phyloP scores from a whole-genome alignment of 2,797 vertebrate species.

The Bovichtus diacanthus region DNA sequence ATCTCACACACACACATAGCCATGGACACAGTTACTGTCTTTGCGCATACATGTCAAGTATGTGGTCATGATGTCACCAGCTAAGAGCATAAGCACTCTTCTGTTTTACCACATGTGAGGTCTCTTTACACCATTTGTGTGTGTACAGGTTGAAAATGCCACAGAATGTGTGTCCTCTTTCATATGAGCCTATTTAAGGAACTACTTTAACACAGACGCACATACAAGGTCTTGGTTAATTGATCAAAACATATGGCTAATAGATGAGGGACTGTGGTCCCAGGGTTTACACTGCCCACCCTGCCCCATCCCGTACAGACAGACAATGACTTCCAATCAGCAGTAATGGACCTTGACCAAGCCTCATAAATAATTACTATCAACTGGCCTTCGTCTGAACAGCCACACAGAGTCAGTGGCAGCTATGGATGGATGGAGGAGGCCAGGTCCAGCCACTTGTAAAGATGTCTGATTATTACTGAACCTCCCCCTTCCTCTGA shows the following conservation, averaged over 20 bases:
- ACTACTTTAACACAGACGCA: constrained; percentile 23
- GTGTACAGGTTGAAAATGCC: constrained; percentile 18
- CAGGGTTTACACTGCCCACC: constrained; percentile 56
- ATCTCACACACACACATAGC: background rate
- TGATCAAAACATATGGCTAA: constrained; percentile 68
- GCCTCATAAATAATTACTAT: constrained; percentile 85
- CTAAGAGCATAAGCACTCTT: constrained; percentile 23
- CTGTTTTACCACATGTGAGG: constrained; percentile 43
- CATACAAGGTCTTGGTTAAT: constrained; percentile 62
- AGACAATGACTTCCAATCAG: constrained; percentile 82
- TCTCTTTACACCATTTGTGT: constrained; percentile 3
- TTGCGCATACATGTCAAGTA: constrained; percentile 30
- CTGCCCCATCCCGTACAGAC: constrained; percentile 51
- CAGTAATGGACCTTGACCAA: constrained; percentile 83
- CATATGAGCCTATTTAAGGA: constrained; percentile 39
- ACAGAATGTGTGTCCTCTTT: constrained; percentile 31
- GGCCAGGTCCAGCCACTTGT: constrained; percentile 41
- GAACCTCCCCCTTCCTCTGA: background rate
- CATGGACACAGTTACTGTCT: constrained; percentile 17
- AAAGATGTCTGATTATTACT: constrained; percentile 34
- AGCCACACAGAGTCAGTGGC: constrained; percentile 61
- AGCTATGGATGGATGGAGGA: constrained; percentile 48
- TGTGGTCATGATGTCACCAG: constrained; percentile 38
- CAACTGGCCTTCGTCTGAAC: constrained; percentile 79
- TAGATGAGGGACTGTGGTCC: constrained; percentile 65